Conservation (phyloP, 2,888 invertebrate species). For the Hirudinaria manillensis region DNA sequence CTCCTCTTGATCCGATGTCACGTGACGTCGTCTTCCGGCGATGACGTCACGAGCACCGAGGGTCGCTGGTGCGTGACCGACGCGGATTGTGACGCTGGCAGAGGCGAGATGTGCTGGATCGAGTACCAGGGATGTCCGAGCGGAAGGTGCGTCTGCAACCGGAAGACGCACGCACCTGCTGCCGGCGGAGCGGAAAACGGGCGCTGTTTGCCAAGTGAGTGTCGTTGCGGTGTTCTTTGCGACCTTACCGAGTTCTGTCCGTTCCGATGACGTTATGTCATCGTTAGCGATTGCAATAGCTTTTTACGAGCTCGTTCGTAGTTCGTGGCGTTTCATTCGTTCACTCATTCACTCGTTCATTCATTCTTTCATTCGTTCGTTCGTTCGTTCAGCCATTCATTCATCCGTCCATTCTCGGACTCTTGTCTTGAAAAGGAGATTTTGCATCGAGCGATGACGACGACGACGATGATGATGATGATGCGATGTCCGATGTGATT, state of each 20-base stretch:
- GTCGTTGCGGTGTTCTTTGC: background rate
- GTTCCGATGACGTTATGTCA: background rate
- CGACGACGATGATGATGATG: too few relatives aligned
- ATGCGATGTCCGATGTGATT: too few relatives aligned
- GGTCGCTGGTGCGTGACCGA: constrained; percentile 11
- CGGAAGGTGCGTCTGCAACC: constrained; percentile 38
- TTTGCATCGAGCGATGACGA: background rate
- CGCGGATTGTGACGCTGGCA: constrained; percentile 26
- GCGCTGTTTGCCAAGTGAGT: constrained; percentile 30
- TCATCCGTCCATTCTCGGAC: background rate
- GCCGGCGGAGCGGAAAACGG: background rate
- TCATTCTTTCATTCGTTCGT: background rate
- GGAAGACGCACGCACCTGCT: constrained; percentile 26
- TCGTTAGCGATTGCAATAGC: background rate
- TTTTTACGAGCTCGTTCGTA: background rate
- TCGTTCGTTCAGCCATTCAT: too few relatives aligned
- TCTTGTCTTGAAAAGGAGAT: background rate
- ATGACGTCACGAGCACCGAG: background rate
- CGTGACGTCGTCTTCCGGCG: background rate
- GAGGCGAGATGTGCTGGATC: constrained; percentile 38
- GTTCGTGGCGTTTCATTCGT: background rate
- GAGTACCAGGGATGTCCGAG: constrained; percentile 37
- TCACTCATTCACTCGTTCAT: background rate
- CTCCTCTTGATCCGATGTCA: constrained; percentile 6
- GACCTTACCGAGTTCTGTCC: background rate